These are phyloP conservation scores for Plagodis dolabraria DNA, from an alignment of 2,888 invertebrate species.

Conservation along the genomic window DNA sequence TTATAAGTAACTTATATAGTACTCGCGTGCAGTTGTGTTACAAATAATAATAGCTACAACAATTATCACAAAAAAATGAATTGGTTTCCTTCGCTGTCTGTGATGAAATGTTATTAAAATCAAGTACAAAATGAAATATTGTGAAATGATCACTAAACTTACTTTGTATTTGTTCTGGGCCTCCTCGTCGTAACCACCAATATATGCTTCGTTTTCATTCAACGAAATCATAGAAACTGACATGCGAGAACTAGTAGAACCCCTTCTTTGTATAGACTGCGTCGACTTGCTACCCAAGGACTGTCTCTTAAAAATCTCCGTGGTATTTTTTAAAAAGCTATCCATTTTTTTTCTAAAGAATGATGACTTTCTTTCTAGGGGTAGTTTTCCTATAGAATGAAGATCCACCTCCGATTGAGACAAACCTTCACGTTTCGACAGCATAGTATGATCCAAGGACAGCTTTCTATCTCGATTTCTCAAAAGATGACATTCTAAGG, in stretches of 20 bases:
- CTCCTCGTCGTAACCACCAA: slow-evolving; percentile 39
- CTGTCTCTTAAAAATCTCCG: slow-evolving; percentile 72
- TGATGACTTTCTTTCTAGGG: slow-evolving; percentile 75
- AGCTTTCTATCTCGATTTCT: slow-evolving; percentile 64
- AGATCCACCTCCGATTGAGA: slow-evolving; percentile 77
- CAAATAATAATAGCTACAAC: too few species aligned
- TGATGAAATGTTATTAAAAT: too few species aligned
- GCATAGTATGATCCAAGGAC: slow-evolving; percentile 71
- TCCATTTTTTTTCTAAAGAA: slow-evolving; percentile 79
- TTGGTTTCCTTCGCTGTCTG: too few species aligned
- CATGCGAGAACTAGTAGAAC: slow-evolving; percentile 51
- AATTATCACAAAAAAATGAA: too few species aligned
- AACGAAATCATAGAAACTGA: slow-evolving; percentile 73
- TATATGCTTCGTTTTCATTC: slow-evolving; percentile 50
- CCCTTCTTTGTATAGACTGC: slow-evolving; percentile 50
- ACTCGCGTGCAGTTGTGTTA: too few species aligned
- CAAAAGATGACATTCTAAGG: slow-evolving; percentile 36
- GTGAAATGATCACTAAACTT: slow-evolving; percentile 21
- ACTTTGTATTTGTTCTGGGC: slow-evolving; percentile 43
- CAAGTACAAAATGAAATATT: too few species aligned
- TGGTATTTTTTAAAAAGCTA: slow-evolving; percentile 74
- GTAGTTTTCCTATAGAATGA: slow-evolving; percentile 72
- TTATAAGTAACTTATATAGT: too few species aligned
- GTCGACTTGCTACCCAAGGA: slow-evolving; percentile 52
- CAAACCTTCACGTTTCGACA: slow-evolving; percentile 62